A percentile compares a stretch with the other conserved stretches of the same genome.
These are phyloP conservation scores for Aporophyla nigra DNA, from an alignment of 2,888 invertebrate species.

Conservation along the genomic window DNA sequence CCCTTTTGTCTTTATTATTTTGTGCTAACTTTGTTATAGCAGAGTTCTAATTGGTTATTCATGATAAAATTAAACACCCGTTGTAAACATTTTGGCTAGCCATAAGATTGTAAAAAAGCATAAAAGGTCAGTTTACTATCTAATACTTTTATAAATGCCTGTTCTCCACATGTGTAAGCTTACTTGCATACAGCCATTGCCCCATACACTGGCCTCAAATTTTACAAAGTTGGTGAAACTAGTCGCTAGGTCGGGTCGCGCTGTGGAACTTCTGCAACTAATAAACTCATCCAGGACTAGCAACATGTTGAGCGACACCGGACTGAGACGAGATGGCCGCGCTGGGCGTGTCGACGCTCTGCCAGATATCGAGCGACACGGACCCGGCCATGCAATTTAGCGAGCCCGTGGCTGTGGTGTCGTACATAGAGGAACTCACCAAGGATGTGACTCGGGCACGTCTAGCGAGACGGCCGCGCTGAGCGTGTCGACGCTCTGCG, in stretches of 20 bases:
- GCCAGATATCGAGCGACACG: too few species aligned
- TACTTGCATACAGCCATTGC: not conserved
- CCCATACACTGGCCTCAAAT: not conserved
- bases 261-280: not conserved
- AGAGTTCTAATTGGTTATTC: not conserved
- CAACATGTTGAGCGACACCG: too few species aligned
- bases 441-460: conserved; percentile 88
- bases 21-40: not conserved
- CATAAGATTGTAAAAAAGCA: not conserved
- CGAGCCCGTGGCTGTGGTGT: too few species aligned
- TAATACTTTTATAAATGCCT: not conserved
- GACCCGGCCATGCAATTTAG: too few species aligned
- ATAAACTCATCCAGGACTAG: not conserved
- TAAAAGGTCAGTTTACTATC: not conserved
- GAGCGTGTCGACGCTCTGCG: conserved; percentile 89
- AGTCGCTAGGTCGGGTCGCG: not conserved
- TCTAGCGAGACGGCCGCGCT: conserved; percentile 89
- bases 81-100: not conserved
- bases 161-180: not conserved
- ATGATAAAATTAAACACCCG: not conserved
- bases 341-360: too few species aligned
- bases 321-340: too few species aligned
- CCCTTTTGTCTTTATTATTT: not conserved
- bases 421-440: conserved; percentile 72
- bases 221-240: not conserved